Conservation (phyloP, 2,888 invertebrate species). For the Caenorhabditis sp. region DNA sequence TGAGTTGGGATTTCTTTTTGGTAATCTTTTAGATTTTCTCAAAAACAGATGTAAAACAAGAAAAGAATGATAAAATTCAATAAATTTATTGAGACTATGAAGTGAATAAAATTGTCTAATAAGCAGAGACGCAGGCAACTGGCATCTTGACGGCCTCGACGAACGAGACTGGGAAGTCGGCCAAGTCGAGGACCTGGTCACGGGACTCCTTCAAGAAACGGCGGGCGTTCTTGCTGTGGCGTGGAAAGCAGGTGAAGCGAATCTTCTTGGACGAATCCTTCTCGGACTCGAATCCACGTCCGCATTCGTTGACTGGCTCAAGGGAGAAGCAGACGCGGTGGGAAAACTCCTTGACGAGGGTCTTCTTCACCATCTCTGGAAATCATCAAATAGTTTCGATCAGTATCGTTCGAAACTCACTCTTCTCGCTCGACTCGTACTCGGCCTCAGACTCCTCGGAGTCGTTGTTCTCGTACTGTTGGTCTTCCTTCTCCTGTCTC, state of each 20-base stretch:
- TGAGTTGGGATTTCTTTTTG: too few relatives aligned
- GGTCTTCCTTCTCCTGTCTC: constrained; percentile 36
- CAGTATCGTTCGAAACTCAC: neutral
- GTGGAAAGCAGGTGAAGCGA: constrained; percentile 73
- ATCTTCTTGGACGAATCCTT: constrained; percentile 53
- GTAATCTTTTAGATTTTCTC: too few relatives aligned
- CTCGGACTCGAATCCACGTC: constrained; percentile 34
- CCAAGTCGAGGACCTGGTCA: constrained; percentile 44
- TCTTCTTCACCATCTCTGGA: constrained; percentile 74
- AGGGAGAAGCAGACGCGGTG: constrained; percentile 79
- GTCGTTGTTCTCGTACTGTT: constrained; percentile 22
- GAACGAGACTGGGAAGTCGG: constrained; percentile 51
- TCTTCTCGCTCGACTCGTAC: constrained; percentile 13
- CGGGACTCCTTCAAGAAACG: constrained; percentile 58
- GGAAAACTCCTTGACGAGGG: constrained; percentile 73
- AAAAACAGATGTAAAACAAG: too few relatives aligned
- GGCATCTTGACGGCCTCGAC: constrained; percentile 65
- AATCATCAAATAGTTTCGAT: neutral
- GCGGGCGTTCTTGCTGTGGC: constrained; percentile 68
- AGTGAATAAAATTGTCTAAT: constrained; percentile 13
- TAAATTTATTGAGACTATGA: neutral
- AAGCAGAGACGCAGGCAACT: constrained; percentile 63
- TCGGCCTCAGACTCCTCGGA: constrained; percentile 48
- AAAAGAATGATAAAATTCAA: too few relatives aligned
- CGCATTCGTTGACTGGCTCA: constrained; percentile 75